Conservation (phyloP, 1,140 invertebrate genomes). For the Scaptomyza montana region DNA sequence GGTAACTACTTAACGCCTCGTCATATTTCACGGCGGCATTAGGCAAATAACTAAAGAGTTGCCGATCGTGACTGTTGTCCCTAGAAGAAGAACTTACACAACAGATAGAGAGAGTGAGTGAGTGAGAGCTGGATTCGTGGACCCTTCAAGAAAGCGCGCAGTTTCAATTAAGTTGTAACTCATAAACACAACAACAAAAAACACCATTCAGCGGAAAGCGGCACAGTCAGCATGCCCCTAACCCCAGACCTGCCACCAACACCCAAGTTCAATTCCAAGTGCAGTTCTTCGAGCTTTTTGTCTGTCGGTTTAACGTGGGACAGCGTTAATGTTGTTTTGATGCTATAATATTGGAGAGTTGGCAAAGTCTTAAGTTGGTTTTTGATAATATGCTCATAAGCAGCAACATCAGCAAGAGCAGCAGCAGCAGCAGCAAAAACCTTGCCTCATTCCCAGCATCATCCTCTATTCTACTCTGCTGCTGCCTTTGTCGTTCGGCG, state of each 20-base stretch:
- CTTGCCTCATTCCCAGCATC: conserved; percentile 13
- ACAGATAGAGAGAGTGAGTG: conserved; percentile 19
- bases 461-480: conserved; percentile 26
- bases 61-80: conserved; percentile 73
- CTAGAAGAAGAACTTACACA: conserved; percentile 30
- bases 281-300: conserved; percentile 5
- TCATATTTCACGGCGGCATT: conserved; percentile 76
- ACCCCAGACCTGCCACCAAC: background rate
- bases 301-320: background rate
- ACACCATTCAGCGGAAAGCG: background rate
- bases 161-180: conserved; percentile 83
- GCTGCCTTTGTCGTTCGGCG: conserved; percentile 34
- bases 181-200: conserved; percentile 52
- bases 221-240: conserved; percentile 5
- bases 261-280: conserved; percentile 23
- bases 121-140: too few species aligned
- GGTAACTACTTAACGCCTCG: conserved; percentile 78
- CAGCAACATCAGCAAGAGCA: conserved; percentile 24
- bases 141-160: conserved; percentile 45
- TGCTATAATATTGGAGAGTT: conserved; percentile 55
- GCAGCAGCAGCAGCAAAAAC: conserved; percentile 40
- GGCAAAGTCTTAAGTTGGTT: conserved; percentile 36
- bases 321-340: conserved; percentile 75
- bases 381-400: conserved; percentile 65
- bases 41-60: conserved; percentile 63